Conservation (phyloP, 2,888 invertebrate genomes). For the Cecidostiba fungosa region DNA sequence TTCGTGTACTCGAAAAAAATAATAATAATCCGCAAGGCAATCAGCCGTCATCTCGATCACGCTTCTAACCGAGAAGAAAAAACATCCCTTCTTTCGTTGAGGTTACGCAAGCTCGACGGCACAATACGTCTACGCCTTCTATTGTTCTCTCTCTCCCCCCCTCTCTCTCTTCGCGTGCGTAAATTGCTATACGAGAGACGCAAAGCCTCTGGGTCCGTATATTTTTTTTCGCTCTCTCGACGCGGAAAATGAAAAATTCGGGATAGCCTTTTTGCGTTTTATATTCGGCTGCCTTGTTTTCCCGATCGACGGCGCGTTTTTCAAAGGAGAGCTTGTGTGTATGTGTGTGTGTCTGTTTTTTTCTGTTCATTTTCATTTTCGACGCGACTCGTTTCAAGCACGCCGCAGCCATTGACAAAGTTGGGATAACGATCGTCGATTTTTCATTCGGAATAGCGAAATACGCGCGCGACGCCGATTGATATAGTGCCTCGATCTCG, state of each 20-base stretch:
- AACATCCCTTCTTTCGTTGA: not conserved
- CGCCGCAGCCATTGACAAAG: not conserved
- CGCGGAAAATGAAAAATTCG: not conserved
- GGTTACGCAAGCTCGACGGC: not conserved
- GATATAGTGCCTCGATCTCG: slow-evolving; percentile 13
- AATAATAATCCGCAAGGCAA: not conserved
- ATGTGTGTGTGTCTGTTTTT: not conserved
- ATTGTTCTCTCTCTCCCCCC: not conserved
- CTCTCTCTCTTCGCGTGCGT: not conserved
- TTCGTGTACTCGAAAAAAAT: no score
- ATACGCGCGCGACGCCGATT: not conserved
- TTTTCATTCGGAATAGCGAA: not conserved
- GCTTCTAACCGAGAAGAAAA: not conserved
- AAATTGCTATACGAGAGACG: not conserved
- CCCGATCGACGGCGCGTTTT: not conserved
- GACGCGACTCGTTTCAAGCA: not conserved
- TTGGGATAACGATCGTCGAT: slow-evolving; percentile 28
- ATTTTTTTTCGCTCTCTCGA: not conserved
- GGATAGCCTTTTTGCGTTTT: slow-evolving; percentile 1
- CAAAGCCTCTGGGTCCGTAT: not conserved
- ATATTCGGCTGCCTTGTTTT: not conserved
- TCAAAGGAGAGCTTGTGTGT: not conserved
- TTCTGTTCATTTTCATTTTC: slow-evolving; percentile 6
- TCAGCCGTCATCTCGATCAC: not conserved
- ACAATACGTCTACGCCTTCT: not conserved